A percentile compares a stretch with the other conserved stretches of the same genome.
These are phyloP conservation scores for Carpatolechia fugitivella DNA, from an alignment of 2,888 invertebrate species.

Conservation along the genomic window DNA sequence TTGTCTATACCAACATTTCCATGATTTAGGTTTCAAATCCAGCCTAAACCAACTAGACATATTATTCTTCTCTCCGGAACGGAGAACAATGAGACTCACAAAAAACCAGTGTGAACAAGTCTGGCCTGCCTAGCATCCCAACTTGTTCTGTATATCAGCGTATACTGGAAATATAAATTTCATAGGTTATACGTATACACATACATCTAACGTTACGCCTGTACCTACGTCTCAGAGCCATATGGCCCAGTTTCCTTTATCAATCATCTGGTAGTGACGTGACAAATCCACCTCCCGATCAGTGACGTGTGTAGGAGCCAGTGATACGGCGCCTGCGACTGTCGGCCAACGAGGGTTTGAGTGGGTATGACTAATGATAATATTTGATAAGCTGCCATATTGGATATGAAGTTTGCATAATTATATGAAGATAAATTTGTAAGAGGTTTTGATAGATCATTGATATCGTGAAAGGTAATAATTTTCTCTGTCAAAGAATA, in stretches of 20 bases:
- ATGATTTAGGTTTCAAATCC: background rate
- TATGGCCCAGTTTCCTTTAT: conserved; percentile 31
- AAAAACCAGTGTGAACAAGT: too few relatives aligned
- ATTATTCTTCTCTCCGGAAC: background rate
- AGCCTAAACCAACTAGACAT: background rate
- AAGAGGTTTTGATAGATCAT: too few relatives aligned
- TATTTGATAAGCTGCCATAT: background rate
- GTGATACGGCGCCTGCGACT: background rate
- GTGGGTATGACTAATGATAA: conserved; percentile 3
- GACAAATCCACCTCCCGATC: conserved; percentile 29
- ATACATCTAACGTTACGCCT: too few relatives aligned
- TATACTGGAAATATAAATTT: too few relatives aligned
- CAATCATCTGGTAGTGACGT: conserved; percentile 45
- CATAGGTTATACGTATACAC: too few relatives aligned
- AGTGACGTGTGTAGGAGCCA: conserved; percentile 12
- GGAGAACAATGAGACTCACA: background rate
- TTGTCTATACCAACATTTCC: too few relatives aligned
- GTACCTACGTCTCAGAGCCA: background rate
- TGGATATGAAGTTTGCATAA: too few relatives aligned
- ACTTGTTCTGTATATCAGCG: too few relatives aligned
- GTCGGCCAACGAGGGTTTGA: background rate
- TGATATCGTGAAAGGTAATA: too few relatives aligned
- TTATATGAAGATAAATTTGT: too few relatives aligned
- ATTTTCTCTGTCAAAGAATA: too few relatives aligned
- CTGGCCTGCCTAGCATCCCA: too few relatives aligned